phyloP scores from a whole-genome alignment of 2,113 vertebrate genomes.

The Prolemur simus region DNA sequence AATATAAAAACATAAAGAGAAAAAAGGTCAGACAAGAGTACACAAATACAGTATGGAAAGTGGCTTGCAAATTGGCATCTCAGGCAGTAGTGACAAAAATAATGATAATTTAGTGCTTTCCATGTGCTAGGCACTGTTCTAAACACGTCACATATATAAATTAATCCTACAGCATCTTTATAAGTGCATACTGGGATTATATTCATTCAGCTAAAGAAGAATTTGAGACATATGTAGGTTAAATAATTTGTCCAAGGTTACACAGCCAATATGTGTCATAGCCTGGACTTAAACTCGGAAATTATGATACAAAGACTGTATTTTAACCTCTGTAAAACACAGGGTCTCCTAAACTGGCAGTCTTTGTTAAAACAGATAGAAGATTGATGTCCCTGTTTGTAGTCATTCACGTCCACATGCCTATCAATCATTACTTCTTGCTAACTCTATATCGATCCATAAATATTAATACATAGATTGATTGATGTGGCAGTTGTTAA shows the following conservation, averaged over 20 bases:
- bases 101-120: background rate
- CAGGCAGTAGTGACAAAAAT: background rate
- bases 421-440: background rate
- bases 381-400: background rate
- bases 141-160: background rate
- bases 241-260: background rate
- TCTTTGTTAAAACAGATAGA: background rate
- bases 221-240: background rate
- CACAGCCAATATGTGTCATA: background rate
- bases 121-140: background rate
- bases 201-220: background rate
- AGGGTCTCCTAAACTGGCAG: background rate
- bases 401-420: background rate
- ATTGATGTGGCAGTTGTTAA: background rate
- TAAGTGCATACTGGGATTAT: background rate
- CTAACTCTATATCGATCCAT: background rate
- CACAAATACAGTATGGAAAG: background rate
- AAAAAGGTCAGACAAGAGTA: background rate
- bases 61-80: background rate
- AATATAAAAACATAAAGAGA: background rate
- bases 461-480: background rate
- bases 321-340: background rate
- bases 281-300: background rate
- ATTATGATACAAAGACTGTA: fast-evolving
- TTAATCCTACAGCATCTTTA: background rate